Percentiles rank a stretch among this genome's conserved stretches.
Conservation (phyloP, 2,888 invertebrate genomes). For the Perithous albicinctus region DNA sequence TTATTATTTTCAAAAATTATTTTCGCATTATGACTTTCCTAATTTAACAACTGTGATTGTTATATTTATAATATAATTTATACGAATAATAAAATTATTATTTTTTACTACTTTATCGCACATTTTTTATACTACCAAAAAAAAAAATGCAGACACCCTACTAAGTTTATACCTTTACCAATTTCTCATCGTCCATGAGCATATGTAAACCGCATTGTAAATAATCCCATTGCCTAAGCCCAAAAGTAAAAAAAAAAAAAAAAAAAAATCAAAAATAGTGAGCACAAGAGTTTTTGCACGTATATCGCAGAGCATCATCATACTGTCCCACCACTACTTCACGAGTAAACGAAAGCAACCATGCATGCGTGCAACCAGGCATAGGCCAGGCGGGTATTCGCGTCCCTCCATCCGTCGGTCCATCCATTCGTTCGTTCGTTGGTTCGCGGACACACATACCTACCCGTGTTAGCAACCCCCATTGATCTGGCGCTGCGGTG, state of each 20-base stretch:
- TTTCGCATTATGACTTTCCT: too few relatives aligned
- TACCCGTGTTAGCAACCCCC: conserved; percentile 84
- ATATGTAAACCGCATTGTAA: not conserved
- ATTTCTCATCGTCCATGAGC: not conserved
- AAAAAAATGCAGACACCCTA: too few relatives aligned
- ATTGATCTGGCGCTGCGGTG: conserved; percentile 82
- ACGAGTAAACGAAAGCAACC: conserved; percentile 46
- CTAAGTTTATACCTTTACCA: too few relatives aligned
- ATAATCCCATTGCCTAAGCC: not conserved
- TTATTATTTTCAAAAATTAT: too few relatives aligned
- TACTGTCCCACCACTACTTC: conserved; percentile 28
- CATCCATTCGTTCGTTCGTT: conserved; percentile 58
- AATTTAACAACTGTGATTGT: too few relatives aligned
- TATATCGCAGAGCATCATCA: conserved; percentile 34
- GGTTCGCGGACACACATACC: conserved; percentile 78
- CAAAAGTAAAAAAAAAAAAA: not conserved
- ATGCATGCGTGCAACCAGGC: conserved; percentile 68
- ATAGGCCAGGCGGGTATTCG: conserved; percentile 71
- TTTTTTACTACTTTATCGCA: too few relatives aligned
- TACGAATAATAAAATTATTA: too few relatives aligned
- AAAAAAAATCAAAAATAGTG: not conserved
- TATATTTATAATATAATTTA: too few relatives aligned
- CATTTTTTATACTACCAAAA: too few relatives aligned
- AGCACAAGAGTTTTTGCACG: conserved; percentile 23
- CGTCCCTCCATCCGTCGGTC: conserved; percentile 47